Evolutionary conservation across 2,888 invertebrate species (phyloP).

Genomic region (Eupithecia vulgata): DNA sequence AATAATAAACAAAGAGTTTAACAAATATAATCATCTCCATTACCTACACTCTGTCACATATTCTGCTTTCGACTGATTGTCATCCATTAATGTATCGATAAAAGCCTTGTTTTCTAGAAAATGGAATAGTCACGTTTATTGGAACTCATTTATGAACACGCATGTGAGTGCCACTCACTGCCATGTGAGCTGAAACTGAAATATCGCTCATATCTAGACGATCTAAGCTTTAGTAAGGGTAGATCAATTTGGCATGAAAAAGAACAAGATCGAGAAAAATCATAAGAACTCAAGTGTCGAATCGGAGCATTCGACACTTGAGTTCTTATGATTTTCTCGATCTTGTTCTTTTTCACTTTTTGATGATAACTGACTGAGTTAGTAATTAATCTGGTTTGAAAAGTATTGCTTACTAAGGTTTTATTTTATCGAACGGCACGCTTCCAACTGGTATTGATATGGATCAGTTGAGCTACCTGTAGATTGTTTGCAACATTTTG

Average conservation of each 20-base stretch:
- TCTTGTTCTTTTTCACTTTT: too few species aligned
- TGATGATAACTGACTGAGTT: background rate
- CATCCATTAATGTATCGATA: background rate
- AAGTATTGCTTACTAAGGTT: background rate
- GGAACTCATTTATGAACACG: background rate
- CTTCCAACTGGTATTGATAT: too few species aligned
- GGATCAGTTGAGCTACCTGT: too few species aligned
- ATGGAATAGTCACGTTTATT: background rate
- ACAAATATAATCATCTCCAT: background rate
- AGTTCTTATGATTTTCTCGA: too few species aligned
- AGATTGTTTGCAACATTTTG: too few species aligned
- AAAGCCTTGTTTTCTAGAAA: slow-evolving; percentile 2
- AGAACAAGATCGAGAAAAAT: background rate
- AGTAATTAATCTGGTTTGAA: too few species aligned
- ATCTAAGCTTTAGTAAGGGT: background rate
- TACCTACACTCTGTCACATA: background rate
- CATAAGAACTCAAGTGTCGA: too few species aligned
- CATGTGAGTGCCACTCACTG: slow-evolving; percentile 1
- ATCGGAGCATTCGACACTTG: too few species aligned
- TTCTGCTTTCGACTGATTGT: background rate
- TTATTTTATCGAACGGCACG: too few species aligned
- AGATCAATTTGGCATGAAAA: background rate
- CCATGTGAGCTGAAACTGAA: background rate
- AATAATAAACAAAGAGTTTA: background rate
- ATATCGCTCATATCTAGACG: background rate